Conservation (phyloP, 35 echinoderm and acorn worm genomes). For the Amphiura filiformis region DNA sequence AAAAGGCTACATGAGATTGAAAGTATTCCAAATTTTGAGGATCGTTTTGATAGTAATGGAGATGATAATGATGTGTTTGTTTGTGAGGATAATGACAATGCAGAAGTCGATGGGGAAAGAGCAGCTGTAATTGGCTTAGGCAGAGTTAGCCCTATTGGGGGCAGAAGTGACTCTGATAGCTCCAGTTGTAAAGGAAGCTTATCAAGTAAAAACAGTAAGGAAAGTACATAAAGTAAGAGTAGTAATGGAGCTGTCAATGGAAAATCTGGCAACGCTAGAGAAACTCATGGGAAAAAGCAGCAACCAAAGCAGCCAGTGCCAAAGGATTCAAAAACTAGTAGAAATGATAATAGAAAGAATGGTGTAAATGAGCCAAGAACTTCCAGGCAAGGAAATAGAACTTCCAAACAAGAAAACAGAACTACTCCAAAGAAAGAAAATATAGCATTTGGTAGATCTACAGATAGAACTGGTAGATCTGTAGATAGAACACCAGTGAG, state of each 20-base stretch:
- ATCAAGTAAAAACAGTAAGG: background rate
- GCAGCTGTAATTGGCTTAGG: slow-evolving; percentile 37
- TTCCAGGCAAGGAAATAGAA: background rate
- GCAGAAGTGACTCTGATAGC: slow-evolving; percentile 65
- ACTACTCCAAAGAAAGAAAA: background rate
- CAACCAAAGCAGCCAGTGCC: background rate
- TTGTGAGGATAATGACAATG: slow-evolving; percentile 40
- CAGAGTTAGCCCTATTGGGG: slow-evolving; percentile 62
- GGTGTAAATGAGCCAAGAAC: background rate
- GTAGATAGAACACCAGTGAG: background rate
- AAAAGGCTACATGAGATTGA: slow-evolving; percentile 80
- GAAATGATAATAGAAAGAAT: background rate
- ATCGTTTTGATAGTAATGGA: slow-evolving; percentile 10
- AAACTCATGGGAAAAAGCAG: background rate
- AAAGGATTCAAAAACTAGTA: background rate
- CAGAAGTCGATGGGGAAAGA: background rate
- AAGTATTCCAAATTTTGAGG: slow-evolving; percentile 33
- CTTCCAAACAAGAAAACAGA: background rate
- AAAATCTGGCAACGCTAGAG: background rate
- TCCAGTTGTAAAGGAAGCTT: slow-evolving; percentile 21
- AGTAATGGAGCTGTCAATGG: background rate
- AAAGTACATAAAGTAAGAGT: no score
- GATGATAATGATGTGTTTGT: slow-evolving; percentile 23
- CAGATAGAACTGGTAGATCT: slow-evolving; percentile 19
- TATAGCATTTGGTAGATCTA: no score